Evolutionary conservation across 1,140 invertebrate species (phyloP).

Genomic region (Euwallacea fornicatus): DNA sequence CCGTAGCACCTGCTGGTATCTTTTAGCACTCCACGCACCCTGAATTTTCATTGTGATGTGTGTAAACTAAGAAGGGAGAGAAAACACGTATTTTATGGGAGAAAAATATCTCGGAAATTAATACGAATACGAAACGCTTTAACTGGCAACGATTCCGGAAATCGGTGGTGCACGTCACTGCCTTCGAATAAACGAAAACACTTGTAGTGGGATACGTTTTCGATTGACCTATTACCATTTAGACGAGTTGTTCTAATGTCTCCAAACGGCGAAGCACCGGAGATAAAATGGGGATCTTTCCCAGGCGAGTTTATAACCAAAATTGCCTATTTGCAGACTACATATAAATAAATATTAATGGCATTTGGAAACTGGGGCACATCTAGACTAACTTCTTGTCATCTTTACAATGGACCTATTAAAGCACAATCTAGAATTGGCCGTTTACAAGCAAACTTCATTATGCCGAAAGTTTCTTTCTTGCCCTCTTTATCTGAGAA

Average conservation of each 20-base stretch:
- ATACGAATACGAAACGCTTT: not conserved
- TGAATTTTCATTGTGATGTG: conserved; percentile 13
- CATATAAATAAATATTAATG: too few relatives aligned
- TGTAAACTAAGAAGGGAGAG: not conserved
- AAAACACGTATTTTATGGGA: not conserved
- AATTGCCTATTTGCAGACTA: not conserved
- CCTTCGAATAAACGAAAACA: conserved; percentile 17
- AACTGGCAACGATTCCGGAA: not conserved
- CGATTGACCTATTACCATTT: conserved; percentile 32
- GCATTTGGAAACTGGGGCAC: too few relatives aligned
- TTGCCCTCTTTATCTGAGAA: too few relatives aligned
- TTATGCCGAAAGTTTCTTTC: too few relatives aligned
- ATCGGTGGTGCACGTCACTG: conserved; percentile 6
- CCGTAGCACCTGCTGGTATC: conserved; percentile 20
- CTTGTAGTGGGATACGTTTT: conserved; percentile 19
- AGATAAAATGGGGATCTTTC: conserved; percentile 4
- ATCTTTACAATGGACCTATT: too few relatives aligned
- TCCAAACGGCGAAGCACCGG: conserved; percentile 3
- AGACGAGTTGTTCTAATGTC: conserved; percentile 27
- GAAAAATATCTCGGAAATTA: not conserved
- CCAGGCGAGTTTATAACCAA: conserved; percentile 7
- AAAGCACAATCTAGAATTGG: too few relatives aligned
- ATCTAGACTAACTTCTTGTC: too few relatives aligned
- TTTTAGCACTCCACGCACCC: conserved; percentile 21
- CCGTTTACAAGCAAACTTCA: too few relatives aligned